A percentile compares a stretch with the other conserved stretches of the same genome.
Conservation (phyloP, 2,888 invertebrate species). For the Formica aserva region DNA sequence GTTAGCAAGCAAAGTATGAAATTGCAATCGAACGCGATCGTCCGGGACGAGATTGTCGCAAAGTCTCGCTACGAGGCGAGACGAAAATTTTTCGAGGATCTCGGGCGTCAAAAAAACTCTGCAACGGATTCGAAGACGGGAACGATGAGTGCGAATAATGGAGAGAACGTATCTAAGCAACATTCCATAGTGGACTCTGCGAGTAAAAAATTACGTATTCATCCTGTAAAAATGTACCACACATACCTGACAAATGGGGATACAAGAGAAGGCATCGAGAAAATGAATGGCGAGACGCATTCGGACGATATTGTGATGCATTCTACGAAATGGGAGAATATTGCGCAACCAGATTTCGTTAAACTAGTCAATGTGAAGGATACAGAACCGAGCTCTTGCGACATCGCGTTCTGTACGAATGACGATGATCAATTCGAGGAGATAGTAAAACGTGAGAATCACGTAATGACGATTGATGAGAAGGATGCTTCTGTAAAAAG, state of each 20-base stretch:
- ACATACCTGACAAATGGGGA: background rate
- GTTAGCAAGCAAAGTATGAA: background rate
- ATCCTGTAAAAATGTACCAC: background rate
- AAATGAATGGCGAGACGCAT: background rate
- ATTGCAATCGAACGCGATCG: background rate
- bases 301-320: background rate
- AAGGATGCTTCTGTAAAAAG: background rate
- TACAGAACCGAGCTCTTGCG: background rate
- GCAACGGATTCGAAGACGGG: background rate
- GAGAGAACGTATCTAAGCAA: constrained; percentile 25
- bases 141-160: background rate
- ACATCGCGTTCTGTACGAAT: background rate
- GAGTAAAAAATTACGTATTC: background rate
- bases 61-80: constrained; percentile 54
- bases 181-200: background rate
- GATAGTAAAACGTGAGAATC: background rate
- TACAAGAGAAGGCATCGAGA: background rate
- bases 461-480: background rate
- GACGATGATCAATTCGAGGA: background rate
- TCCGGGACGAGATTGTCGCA: background rate
- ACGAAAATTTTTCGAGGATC: constrained; percentile 73
- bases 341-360: constrained; percentile 9
- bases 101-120: background rate
- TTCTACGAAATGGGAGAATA: background rate
- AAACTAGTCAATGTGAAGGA: background rate